Conservation (phyloP, 1,140 invertebrate genomes). For the Dryas iulia region DNA sequence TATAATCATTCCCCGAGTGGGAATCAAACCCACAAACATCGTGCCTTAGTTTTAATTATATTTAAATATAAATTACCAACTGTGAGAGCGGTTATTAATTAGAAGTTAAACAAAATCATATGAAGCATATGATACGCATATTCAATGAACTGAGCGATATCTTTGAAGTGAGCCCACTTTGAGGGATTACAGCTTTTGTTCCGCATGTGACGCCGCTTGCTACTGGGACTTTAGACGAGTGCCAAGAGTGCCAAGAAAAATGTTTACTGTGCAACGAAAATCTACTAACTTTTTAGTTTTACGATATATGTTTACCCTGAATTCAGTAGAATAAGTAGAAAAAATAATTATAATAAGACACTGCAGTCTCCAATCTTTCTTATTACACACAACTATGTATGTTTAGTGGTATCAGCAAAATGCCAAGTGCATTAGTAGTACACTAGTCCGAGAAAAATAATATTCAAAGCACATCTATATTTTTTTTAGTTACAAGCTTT, state of each 20-base stretch:
- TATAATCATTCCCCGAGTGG: no score
- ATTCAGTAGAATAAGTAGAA: no score
- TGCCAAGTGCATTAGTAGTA: no score
- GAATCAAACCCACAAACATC: neutral
- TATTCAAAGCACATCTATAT: no score
- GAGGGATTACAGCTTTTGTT: constrained; percentile 1
- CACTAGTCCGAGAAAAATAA: no score
- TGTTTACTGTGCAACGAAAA: neutral
- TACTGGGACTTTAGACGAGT: neutral
- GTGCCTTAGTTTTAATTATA: no score
- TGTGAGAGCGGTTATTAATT: neutral
- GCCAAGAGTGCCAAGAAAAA: neutral
- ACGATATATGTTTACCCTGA: neutral
- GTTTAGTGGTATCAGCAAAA: no score
- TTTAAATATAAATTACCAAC: neutral
- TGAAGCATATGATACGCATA: neutral
- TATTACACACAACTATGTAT: no score
- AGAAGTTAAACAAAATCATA: neutral
- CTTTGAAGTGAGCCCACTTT: constrained; percentile 4
- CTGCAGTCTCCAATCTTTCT: no score
- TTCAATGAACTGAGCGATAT: neutral
- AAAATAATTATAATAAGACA: no score
- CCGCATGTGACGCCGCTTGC: neutral
- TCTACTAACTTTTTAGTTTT: neutral
- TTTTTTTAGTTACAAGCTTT: no score